Percentiles rank a stretch among this genome's conserved stretches.
Evolutionary conservation across 1,140 invertebrate species (phyloP).

Genomic region (Drosophila simulans): DNA sequence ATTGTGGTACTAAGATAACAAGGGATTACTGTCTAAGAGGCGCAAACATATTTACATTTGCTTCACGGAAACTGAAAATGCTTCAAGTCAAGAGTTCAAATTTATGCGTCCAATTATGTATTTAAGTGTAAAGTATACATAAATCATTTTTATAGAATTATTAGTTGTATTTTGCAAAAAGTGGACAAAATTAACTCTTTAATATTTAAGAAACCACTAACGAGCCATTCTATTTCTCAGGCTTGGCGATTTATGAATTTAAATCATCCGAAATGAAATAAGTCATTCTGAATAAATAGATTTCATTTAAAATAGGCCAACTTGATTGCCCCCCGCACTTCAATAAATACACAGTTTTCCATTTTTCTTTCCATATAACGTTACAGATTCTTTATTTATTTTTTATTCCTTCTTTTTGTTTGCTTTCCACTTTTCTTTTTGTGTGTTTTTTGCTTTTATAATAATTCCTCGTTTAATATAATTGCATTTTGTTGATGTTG

Average conservation of each 20-base stretch:
- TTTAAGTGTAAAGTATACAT: no score
- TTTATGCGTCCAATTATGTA: no score
- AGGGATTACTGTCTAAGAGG: conserved; percentile 10
- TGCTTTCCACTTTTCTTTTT: conserved; percentile 63
- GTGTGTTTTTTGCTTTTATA: conserved; percentile 74
- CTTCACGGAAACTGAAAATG: not conserved
- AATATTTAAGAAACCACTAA: no score
- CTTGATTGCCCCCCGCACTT: not conserved
- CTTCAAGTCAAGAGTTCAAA: no score
- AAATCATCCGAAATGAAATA: no score
- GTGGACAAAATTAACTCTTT: no score
- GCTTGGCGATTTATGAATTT: no score
- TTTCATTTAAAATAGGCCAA: not conserved
- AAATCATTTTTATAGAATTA: no score
- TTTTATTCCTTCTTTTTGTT: conserved; percentile 54
- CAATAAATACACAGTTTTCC: conserved; percentile 12
- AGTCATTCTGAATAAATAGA: no score
- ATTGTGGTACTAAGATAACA: conserved; percentile 32
- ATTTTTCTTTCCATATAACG: conserved; percentile 82
- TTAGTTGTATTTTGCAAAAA: no score
- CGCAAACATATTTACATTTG: conserved; percentile 25
- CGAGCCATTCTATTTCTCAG: no score
- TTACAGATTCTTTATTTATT: conserved; percentile 84
- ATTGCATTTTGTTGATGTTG: conserved; percentile 71
- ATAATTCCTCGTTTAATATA: conserved; percentile 80